Evolutionary conservation across 2,888 invertebrate species (phyloP).

Genomic region (Cosmia pyralina): DNA sequence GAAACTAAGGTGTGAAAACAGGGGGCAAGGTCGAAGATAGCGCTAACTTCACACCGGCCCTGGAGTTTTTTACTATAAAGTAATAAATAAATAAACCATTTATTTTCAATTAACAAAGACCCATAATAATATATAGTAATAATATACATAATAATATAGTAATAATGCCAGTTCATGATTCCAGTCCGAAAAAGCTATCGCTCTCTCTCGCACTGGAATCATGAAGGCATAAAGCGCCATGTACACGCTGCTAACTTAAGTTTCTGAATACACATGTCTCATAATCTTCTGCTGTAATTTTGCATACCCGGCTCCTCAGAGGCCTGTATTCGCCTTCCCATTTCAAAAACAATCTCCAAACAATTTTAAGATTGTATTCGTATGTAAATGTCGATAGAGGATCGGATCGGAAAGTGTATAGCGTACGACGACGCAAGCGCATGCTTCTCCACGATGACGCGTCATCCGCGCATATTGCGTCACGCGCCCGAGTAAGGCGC

Average conservation of each 20-base stretch:
- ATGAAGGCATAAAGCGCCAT: too few relatives aligned
- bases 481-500: slow-evolving; percentile 56
- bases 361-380: not conserved
- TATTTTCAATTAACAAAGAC: too few relatives aligned
- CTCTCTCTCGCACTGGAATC: too few relatives aligned
- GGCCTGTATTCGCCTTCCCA: too few relatives aligned
- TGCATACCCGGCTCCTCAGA: too few relatives aligned
- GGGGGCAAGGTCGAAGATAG: not conserved
- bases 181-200: too few relatives aligned
- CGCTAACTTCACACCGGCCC: not conserved
- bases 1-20: not conserved
- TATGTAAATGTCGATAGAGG: not conserved
- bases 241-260: not conserved
- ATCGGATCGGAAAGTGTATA: not conserved
- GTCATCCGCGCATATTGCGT: slow-evolving; percentile 70
- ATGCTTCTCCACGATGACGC: slow-evolving; percentile 64
- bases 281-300: too few relatives aligned
- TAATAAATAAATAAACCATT: too few relatives aligned
- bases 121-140: too few relatives aligned
- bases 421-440: slow-evolving; percentile 26
- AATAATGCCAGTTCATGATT: too few relatives aligned
- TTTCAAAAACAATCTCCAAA: not conserved
- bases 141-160: too few relatives aligned
- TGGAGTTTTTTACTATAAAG: not conserved
- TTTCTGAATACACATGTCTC: not conserved